phyloP scores from a whole-genome alignment of 2,888 invertebrate genomes.

The Subacronicta megacephala region DNA sequence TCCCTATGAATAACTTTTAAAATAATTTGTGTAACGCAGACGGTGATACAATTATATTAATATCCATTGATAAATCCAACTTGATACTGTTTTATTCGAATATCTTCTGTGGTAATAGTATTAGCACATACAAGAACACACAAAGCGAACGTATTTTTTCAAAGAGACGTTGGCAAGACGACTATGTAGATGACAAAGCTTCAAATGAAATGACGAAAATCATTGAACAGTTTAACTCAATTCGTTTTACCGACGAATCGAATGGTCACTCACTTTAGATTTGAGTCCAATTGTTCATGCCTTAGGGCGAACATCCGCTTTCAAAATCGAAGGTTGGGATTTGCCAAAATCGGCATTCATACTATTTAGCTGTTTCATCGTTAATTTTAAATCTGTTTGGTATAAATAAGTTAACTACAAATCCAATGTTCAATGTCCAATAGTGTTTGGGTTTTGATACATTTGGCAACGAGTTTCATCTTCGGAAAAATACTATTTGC shows the following conservation, averaged over 20 bases:
- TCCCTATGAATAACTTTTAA: background rate
- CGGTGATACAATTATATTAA: too few relatives aligned
- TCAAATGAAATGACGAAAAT: slow-evolving; percentile 11
- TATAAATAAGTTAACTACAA: slow-evolving; percentile 44
- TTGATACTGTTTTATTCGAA: too few relatives aligned
- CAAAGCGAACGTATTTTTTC: background rate
- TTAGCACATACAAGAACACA: background rate
- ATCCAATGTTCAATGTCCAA: slow-evolving; percentile 14
- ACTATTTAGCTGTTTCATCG: slow-evolving; percentile 51
- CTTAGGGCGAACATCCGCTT: slow-evolving; percentile 45
- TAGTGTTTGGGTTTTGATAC: slow-evolving; percentile 10
- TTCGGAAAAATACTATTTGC: background rate
- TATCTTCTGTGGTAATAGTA: too few relatives aligned
- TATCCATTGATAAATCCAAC: too few relatives aligned
- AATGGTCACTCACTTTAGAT: slow-evolving; percentile 12
- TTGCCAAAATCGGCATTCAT: slow-evolving; percentile 28
- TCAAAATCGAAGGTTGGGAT: slow-evolving; percentile 50
- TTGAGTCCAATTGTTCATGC: slow-evolving; percentile 36
- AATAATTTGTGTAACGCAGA: too few relatives aligned
- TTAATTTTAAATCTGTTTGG: slow-evolving; percentile 15
- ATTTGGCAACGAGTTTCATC: background rate
- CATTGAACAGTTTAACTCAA: slow-evolving; percentile 12
- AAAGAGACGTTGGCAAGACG: background rate
- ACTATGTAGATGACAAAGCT: background rate
- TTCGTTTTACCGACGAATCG: slow-evolving; percentile 37